These are phyloP conservation scores for Pseudeuparius sepicola DNA, from an alignment of 2,888 invertebrate species.

Conservation along the genomic window DNA sequence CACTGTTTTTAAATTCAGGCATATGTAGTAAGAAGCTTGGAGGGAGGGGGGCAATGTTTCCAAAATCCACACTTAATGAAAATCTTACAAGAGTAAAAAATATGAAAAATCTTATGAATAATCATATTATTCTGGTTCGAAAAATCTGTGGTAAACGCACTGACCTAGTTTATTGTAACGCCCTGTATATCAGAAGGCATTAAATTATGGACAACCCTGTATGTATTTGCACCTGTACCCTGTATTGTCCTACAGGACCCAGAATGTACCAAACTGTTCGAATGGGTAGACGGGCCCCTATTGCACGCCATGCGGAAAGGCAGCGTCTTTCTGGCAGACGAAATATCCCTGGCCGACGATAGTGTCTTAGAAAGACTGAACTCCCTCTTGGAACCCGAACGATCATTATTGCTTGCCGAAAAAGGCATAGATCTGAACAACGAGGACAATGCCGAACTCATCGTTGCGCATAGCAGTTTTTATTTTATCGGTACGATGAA, in stretches of 20 bases:
- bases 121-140: too few relatives aligned
- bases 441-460: conserved; percentile 43
- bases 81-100: too few relatives aligned
- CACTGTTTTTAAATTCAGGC: too few relatives aligned
- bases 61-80: too few relatives aligned
- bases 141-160: too few relatives aligned
- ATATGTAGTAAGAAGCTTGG: too few relatives aligned
- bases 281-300: conserved; percentile 96
- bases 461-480: conserved; percentile 63
- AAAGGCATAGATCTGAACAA: conserved; percentile 59
- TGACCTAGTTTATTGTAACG: too few relatives aligned
- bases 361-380: conserved; percentile 96
- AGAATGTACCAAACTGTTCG: conserved; percentile 58
- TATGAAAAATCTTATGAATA: too few relatives aligned
- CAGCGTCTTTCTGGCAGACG: conserved; percentile 87
- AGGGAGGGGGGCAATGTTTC: too few relatives aligned
- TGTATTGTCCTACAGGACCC: conserved; percentile 22
- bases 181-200: too few relatives aligned
- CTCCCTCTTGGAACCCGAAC: conserved; percentile 88
- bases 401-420: conserved; percentile 83
- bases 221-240: conserved; percentile 5
- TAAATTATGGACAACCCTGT: too few relatives aligned
- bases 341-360: conserved; percentile 97
- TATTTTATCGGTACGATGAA: conserved; percentile 98
- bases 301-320: conserved; percentile 85